Percentiles rank a stretch among this genome's conserved stretches.
phyloP scores from a whole-genome alignment of 1,140 invertebrate species.

The Aethina tumida region DNA sequence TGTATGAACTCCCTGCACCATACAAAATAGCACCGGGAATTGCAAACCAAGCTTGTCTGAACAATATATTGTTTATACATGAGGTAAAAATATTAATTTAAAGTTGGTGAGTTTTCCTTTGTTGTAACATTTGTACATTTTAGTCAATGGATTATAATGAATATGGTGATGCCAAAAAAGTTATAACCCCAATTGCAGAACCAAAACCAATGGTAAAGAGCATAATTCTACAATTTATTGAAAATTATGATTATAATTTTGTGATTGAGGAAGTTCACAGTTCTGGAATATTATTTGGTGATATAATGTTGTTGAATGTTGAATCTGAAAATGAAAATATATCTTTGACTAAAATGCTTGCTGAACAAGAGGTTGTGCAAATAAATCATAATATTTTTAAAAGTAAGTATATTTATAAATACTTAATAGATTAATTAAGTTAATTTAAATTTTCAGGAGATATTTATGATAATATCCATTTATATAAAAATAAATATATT shows the following conservation, averaged over 20 bases:
- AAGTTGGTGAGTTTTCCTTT: not conserved
- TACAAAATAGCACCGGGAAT: conserved; percentile 8
- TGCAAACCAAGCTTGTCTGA: conserved; percentile 13
- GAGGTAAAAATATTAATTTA: conserved; percentile 12
- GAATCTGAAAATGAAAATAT: conserved; percentile 5
- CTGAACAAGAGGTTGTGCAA: conserved; percentile 10
- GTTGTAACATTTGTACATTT: not conserved
- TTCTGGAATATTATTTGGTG: conserved; percentile 17
- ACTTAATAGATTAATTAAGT: conserved; percentile 2
- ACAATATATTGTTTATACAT: conserved; percentile 15
- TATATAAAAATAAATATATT: not conserved
- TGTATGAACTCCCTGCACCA: conserved; percentile 12
- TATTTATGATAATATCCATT: not conserved
- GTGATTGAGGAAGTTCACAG: conserved; percentile 9
- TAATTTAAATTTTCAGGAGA: conserved; percentile 5
- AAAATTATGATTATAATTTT: conserved; percentile 4
- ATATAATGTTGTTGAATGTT: conserved; percentile 14
- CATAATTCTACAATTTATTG: conserved; percentile 10
- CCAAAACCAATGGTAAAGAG: conserved; percentile 4
- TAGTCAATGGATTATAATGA: conserved; percentile 7
- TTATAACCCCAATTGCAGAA: conserved; percentile 5
- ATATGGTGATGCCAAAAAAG: conserved; percentile 1
- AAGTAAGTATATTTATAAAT: conserved; percentile 9
- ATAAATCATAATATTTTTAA: conserved; percentile 14
- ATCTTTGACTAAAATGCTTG: conserved; percentile 12